These are phyloP conservation scores for Solenopsis invicta DNA, from an alignment of 1,140 invertebrate genomes.

Conservation along the genomic window DNA sequence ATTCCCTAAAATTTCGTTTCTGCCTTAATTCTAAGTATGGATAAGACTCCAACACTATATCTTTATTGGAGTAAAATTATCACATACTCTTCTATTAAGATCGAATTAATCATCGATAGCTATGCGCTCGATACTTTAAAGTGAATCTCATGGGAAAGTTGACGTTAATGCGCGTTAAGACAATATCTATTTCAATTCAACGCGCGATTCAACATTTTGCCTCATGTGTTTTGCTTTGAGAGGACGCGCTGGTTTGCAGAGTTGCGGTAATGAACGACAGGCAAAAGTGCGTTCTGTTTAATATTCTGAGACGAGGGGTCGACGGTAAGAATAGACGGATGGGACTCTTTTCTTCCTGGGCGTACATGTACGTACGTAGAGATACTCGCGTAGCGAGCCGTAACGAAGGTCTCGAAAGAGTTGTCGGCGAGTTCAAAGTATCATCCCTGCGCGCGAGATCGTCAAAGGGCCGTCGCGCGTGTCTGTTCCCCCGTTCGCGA, in stretches of 20 bases:
- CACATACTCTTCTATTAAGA: background rate
- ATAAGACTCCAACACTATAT: background rate
- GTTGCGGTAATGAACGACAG: conserved; percentile 42
- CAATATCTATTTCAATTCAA: background rate
- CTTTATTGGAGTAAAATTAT: background rate
- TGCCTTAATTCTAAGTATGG: background rate
- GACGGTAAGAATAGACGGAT: conserved; percentile 19
- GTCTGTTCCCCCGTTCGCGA: conserved; percentile 71
- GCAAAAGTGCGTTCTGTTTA: conserved; percentile 45
- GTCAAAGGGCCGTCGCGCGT: conserved; percentile 76
- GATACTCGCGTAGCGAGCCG: conserved; percentile 62
- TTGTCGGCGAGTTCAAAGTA: conserved; percentile 77
- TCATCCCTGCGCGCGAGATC: conserved; percentile 72
- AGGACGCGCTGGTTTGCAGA: background rate
- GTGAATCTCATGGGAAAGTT: background rate
- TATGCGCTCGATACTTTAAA: background rate
- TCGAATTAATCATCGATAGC: background rate
- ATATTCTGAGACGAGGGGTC: conserved; percentile 11
- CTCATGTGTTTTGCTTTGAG: background rate
- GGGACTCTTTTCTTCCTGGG: background rate
- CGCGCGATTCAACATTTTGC: background rate
- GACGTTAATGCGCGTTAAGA: background rate
- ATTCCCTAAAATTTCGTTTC: background rate
- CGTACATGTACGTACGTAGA: conserved; percentile 1
- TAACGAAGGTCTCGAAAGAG: conserved; percentile 67